Evolutionary conservation across 1,140 invertebrate genomes (phyloP).

Genomic region (Plodia interpunctella): DNA sequence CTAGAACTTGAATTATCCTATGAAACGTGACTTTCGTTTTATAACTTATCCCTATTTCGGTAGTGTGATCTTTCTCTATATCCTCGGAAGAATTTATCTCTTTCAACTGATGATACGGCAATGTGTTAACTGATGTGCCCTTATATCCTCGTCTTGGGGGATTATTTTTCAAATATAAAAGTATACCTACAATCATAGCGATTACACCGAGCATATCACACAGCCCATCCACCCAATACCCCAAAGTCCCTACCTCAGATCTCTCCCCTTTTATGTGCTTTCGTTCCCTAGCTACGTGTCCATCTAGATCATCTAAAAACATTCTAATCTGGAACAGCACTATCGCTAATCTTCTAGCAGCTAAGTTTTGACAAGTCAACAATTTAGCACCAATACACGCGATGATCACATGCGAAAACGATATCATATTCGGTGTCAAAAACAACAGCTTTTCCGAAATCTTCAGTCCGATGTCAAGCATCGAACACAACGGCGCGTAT

Average conservation of each 20-base stretch:
- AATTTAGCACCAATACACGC: slow-evolving; percentile 83
- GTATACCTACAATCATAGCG: slow-evolving; percentile 81
- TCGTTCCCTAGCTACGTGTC: slow-evolving; percentile 84
- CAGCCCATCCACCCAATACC: slow-evolving; percentile 85
- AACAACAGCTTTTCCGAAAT: slow-evolving; percentile 80
- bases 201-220: slow-evolving; percentile 85
- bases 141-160: slow-evolving; percentile 82
- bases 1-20: slow-evolving; percentile 80
- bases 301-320: slow-evolving; percentile 88
- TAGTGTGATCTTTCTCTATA: slow-evolving; percentile 71
- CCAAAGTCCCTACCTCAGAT: slow-evolving; percentile 83
- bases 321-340: slow-evolving; percentile 86
- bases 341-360: slow-evolving; percentile 82
- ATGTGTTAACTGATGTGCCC: slow-evolving; percentile 70
- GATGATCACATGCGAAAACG: slow-evolving; percentile 84
- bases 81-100: slow-evolving; percentile 67
- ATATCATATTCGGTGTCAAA: slow-evolving; percentile 88
- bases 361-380: slow-evolving; percentile 82
- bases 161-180: slow-evolving; percentile 82
- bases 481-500: slow-evolving; percentile 83
- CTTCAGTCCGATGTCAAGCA: slow-evolving; percentile 80
- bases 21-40: slow-evolving; percentile 81
- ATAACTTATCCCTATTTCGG: slow-evolving; percentile 78
- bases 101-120: slow-evolving; percentile 73
- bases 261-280: slow-evolving; percentile 83